A percentile compares a stretch with the other conserved stretches of the same genome.
Evolutionary conservation across 2,113 vertebrate species (phyloP).

Genomic region (Poecile atricapillus): DNA sequence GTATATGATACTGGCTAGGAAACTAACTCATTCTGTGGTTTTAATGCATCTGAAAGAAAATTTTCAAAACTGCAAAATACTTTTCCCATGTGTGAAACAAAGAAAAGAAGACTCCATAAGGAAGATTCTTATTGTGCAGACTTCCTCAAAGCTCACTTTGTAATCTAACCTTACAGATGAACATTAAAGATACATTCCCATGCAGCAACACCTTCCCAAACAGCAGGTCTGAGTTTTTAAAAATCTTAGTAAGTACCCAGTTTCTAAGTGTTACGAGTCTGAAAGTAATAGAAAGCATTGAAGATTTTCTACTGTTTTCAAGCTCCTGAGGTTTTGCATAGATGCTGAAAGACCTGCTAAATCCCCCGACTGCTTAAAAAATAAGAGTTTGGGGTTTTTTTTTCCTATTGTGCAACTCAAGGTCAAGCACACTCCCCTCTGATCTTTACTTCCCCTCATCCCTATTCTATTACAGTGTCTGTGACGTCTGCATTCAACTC

Average conservation of each 20-base stretch:
- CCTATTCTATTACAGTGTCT: neutral
- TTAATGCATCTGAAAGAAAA: neutral
- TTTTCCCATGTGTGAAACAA: neutral
- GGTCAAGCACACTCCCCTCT: neutral
- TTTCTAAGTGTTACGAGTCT: neutral
- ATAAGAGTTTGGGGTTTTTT: neutral
- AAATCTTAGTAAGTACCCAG: neutral
- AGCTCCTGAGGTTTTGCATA: neutral
- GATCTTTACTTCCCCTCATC: neutral
- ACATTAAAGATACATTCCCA: neutral
- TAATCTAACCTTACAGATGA: neutral
- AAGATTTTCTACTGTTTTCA: neutral
- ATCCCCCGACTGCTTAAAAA: neutral
- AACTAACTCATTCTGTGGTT: neutral
- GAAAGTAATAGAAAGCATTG: neutral
- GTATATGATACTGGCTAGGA: neutral
- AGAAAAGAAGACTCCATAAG: neutral
- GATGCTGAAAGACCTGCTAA: neutral
- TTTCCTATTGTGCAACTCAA: neutral
- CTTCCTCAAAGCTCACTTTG: neutral
- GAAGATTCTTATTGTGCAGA: neutral
- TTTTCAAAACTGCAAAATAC: neutral
- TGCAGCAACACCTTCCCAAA: neutral
- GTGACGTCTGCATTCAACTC: neutral
- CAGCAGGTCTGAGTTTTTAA: neutral